Base-by-base conservation (phyloP, 2,888 invertebrate genomes). In the Trisateles emortualis region DNA sequence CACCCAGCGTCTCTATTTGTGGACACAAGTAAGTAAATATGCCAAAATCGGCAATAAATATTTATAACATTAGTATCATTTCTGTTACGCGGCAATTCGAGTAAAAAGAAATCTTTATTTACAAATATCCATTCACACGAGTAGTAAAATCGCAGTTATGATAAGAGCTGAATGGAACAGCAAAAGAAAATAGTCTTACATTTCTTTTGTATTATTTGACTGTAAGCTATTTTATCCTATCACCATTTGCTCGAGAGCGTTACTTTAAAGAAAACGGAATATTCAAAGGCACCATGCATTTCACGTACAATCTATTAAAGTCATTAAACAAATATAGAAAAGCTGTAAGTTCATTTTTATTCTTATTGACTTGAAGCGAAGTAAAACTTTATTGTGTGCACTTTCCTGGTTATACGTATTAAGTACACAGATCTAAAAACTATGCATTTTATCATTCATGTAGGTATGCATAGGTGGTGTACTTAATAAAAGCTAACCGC, bases 1-100 rank as follows among this genome's bases (percentile, higher is more conserved):
- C 38, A 94, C 94, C 48, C 94, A 94, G 80, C 92, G 93, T 36
- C 88, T 87, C 16, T 90, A 76, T 63, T 71, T 92, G 49, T 88
- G 86, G 87, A 91, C 88, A 52, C 92, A 92, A 90, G 92, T 92
- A 62, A 80, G 83, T 68, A 47, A 40, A 38, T n/a, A n/a, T n/a
- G n/a, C n/a, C n/a, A n/a, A n/a, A n/a, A n/a, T 16, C 16, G 40
- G 45, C 41, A 60, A 59, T 59, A 57, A 52, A 29, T 29, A 29
- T n/a, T n/a, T n/a, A 29, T 29, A 29, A 29, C 29, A 11, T 11
- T 6, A 13, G 3, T 32, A 2, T 32, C 48, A 45, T 47, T 30
- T n/a, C n/a, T 45, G 62, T 72, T 72, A 74, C 67, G 67, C 48
- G 30, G 51, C 40, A 59, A 58, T 67, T 48, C 57, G 54, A 55